phyloP scores from a whole-genome alignment of 2,888 invertebrate genomes.

The Galerucella calmariensis region DNA sequence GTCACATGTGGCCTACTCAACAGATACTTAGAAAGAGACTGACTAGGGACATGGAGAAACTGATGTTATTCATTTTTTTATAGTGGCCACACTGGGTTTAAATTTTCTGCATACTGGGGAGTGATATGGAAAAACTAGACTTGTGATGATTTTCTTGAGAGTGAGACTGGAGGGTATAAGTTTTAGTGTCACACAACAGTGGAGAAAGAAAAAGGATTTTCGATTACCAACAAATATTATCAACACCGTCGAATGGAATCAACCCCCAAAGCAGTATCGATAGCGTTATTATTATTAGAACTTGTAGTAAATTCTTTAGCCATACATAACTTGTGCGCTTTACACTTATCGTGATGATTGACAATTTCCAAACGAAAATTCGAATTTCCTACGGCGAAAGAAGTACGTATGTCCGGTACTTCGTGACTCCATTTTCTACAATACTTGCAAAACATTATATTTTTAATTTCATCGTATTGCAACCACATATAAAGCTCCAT shows the following conservation, averaged over 20 bases:
- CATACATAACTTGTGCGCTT: conserved; percentile 77
- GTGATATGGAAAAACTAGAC: no score
- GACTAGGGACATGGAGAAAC: no score
- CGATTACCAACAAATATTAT: background rate
- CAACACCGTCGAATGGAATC: background rate
- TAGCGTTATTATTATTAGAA: conserved; percentile 14
- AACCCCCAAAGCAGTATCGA: conserved; percentile 27
- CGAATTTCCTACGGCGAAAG: conserved; percentile 81
- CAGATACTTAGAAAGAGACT: no score
- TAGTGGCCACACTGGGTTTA: no score
- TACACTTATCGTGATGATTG: conserved; percentile 83
- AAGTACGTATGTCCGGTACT: conserved; percentile 78
- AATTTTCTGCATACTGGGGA: no score
- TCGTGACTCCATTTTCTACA: conserved; percentile 80
- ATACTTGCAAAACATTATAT: conserved; percentile 79
- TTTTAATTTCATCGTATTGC: conserved; percentile 74
- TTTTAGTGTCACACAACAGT: no score
- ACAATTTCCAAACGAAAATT: conserved; percentile 83
- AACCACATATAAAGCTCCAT: conserved; percentile 78
- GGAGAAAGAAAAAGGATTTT: no score
- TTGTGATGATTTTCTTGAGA: no score
- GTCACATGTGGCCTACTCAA: no score
- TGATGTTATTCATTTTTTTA: no score
- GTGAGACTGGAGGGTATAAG: no score
- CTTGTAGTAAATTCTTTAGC: conserved; percentile 63